Conservation (phyloP, 1,140 invertebrate genomes). For the Megalonaias nervosa region DNA sequence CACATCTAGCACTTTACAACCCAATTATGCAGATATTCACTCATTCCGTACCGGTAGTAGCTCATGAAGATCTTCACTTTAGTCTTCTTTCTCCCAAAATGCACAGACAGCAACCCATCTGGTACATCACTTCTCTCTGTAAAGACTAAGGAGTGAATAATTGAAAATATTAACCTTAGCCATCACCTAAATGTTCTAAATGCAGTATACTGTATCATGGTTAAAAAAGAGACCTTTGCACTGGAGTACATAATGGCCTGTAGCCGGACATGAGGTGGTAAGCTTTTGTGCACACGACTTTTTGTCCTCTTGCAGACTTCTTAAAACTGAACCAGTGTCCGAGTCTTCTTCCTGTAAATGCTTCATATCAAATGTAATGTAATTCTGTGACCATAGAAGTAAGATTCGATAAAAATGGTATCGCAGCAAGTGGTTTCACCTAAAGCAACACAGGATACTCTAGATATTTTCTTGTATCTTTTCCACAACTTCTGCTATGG, state of each 20-base stretch:
- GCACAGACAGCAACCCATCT: neutral
- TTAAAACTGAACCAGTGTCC: too few relatives aligned
- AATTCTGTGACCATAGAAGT: too few relatives aligned
- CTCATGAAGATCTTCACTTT: neutral
- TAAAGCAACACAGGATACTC: too few relatives aligned
- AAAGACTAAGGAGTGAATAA: neutral
- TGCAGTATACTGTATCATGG: neutral
- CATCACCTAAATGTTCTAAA: conserved; percentile 1
- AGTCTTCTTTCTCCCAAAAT: conserved; percentile 6
- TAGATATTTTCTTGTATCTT: too few relatives aligned
- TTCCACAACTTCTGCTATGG: too few relatives aligned
- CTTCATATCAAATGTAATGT: too few relatives aligned
- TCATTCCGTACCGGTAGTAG: conserved; percentile 4
- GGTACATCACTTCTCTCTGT: neutral
- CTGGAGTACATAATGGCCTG: neutral
- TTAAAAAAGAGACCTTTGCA: neutral
- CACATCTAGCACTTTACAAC: conserved; percentile 2
- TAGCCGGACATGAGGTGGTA: too few relatives aligned
- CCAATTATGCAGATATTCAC: neutral
- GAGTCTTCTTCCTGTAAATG: too few relatives aligned
- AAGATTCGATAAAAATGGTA: too few relatives aligned
- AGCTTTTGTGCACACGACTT: too few relatives aligned
- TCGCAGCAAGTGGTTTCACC: too few relatives aligned
- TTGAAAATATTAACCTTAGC: neutral
- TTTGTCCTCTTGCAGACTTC: too few relatives aligned